Conservation (phyloP, 1,140 invertebrate species). For the Drosophila aff. region DNA sequence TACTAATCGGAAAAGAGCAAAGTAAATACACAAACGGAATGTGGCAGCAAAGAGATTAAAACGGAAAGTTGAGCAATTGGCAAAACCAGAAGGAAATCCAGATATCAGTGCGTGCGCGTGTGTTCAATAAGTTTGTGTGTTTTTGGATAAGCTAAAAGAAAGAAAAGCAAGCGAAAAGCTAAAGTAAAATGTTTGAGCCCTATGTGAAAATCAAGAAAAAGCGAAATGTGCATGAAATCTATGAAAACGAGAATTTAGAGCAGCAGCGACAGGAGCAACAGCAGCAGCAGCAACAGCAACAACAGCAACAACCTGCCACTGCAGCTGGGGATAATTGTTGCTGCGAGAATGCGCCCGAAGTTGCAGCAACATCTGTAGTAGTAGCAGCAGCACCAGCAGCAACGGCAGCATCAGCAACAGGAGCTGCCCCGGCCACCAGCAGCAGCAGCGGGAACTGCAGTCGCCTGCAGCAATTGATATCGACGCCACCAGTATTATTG, state of each 20-base stretch:
- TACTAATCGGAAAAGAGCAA: slow-evolving; percentile 33
- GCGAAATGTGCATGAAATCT: slow-evolving; percentile 79
- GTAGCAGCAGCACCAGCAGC: slow-evolving; percentile 21
- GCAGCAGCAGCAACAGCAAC: slow-evolving; percentile 42
- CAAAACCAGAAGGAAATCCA: slow-evolving; percentile 34
- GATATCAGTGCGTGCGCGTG: slow-evolving; percentile 15
- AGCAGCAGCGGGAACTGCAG: slow-evolving; percentile 74
- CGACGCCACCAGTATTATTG: slow-evolving; percentile 84
- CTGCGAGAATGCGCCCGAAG: slow-evolving; percentile 63
- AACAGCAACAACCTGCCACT: slow-evolving; percentile 37
- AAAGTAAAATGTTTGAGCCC: slow-evolving; percentile 83
- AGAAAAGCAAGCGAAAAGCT: slow-evolving; percentile 39
- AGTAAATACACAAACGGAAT: slow-evolving; percentile 40
- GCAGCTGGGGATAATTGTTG: slow-evolving; percentile 75
- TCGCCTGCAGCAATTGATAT: slow-evolving; percentile 84
- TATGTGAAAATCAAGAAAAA: slow-evolving; percentile 85
- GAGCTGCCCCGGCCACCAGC: slow-evolving; percentile 47
- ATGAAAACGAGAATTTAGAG: slow-evolving; percentile 78
- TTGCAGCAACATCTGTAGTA: slow-evolving; percentile 31
- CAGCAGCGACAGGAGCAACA: slow-evolving; percentile 52
- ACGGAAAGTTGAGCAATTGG: slow-evolving; percentile 53
- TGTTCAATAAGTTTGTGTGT: slow-evolving; percentile 36
- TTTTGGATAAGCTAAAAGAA: slow-evolving; percentile 28
- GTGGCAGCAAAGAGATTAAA: slow-evolving; percentile 61
- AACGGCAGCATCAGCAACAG: slow-evolving; percentile 35